Conservation (phyloP, 1,140 invertebrate species). For the Aphelenchoides fujianensis region DNA sequence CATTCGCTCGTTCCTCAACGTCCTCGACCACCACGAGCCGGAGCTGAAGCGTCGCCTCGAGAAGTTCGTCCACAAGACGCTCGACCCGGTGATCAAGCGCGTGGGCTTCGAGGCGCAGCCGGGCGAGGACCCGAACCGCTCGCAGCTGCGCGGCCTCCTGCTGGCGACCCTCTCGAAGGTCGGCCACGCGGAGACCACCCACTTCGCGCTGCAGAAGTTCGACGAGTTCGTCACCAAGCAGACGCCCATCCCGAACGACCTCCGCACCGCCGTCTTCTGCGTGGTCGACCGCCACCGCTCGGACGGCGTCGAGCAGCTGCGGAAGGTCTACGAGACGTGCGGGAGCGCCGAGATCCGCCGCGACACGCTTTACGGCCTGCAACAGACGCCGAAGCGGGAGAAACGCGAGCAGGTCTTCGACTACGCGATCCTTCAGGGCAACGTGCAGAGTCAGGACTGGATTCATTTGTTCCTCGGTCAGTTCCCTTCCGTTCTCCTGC, state of each 20-base stretch:
- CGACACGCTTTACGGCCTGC: not conserved
- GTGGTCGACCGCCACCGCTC: not conserved
- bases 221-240: not conserved
- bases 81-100: not conserved
- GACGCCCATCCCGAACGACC: not conserved
- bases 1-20: conserved; percentile 24
- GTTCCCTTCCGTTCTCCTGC: too few species aligned
- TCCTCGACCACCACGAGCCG: conserved; percentile 27
- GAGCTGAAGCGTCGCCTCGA: not conserved
- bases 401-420: not conserved
- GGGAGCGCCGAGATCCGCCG: not conserved
- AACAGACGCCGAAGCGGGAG: not conserved
- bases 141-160: not conserved
- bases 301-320: not conserved
- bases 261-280: not conserved
- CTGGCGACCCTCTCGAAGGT: not conserved
- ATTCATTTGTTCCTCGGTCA: not conserved
- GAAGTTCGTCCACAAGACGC: not conserved
- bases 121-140: not conserved
- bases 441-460: not conserved
- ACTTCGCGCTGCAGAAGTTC: not conserved
- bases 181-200: not conserved
- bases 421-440: not conserved
- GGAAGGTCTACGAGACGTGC: not conserved
- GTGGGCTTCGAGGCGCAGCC: not conserved